Base-by-base conservation (phyloP, 1,140 invertebrate species). In the Drosophila varians region DNA sequence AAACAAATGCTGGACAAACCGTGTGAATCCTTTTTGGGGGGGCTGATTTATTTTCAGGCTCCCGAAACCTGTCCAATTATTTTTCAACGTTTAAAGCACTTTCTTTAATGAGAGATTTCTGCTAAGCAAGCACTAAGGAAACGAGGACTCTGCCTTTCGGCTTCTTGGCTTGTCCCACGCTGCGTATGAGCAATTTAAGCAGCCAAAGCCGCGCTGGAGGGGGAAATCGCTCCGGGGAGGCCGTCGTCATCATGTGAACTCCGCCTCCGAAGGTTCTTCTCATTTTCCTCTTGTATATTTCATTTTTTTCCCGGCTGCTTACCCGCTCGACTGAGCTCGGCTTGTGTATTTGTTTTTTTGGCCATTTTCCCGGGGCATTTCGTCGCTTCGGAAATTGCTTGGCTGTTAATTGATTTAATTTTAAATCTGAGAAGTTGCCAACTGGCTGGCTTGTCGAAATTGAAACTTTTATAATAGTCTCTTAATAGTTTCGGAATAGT, bases 341-440 rank as follows among this genome's bases (percentile, higher is more conserved):
- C 49, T 64, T 36, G 34, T 51, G 60, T 76, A 76, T 79, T 75
- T 79, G 76, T 53, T 72, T 53, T 53, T 47, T 74, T 26, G 65
- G 4, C 36, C 72, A 54, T 80, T 73, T 47, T 31, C 69, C 43
- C 45, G 36, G 48, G 70, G 70, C 70, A 73, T 73, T 73, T 80
- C 76, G 75, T 75, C 80, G 80, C 75, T 78, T 64, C 72, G 80
- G 80, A 84, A 84, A 86, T 86, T 86, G 76, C 76, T 86, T 56
- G 74, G 36, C 80, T 70, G 58, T 87, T 84, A 84, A 84, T 84
- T 86, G 76, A 86, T 80, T 86, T 79, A 54, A 51, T 76, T 79
- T 84, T 76, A 58, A 80, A 86, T 71, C 74, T 48, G 28, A 64
- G 26, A 75, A 68, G 61, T 70, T 60, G 49, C 40, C 47, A 82